Evolutionary conservation across 1,140 invertebrate genomes (phyloP), one percentile per base, ranked within the genome.

Genomic region (Pseudomyrmex concolor): DNA sequence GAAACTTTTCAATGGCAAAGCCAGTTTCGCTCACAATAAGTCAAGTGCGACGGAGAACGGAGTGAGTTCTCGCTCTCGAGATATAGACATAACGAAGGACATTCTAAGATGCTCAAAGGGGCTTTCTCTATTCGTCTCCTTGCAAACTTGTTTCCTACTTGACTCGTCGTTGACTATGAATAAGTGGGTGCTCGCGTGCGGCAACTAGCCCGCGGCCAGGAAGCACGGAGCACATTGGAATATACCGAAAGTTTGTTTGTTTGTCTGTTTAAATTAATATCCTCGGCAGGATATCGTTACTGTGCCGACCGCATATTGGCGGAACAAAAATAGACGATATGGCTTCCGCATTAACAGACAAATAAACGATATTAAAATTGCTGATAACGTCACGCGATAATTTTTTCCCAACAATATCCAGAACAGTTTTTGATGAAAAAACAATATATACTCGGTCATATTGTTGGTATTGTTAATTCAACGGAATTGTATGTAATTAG

Each of bases 121-220:
- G 66, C 43, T 59, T 80, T 71, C 54, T 34, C 54, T 34, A 78
- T 59, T 70, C 10, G 66, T 34, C 34, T 7, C 19, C n/a, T 15
- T 10, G 76, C 54, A 80, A 34, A 59, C 51, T 78, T 70, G 34
- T 34, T 43, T 48, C 22, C 66, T 71, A 80, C 66, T 80, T 71
- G 54, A 71, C 66, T 71, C 15, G 54, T 80, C 76, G 66, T 71
- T 80, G 66, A 48, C 54, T 70, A 60, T 12, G 19, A 48, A 70
- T 43, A 17, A 66, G n/a, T 54, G 62, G 17, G 34, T 48, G 63
- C 60, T 77, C 73, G 62, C 50, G 76, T 22, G 17, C 34, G 13
- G n/a, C 13, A 70, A 59, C 64, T 25, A 78, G 17, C 17, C 17
- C 9, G 43, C 63, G 64, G 43, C 51, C 5, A 64, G 34, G 34